Conservation (phyloP, 2,888 invertebrate genomes). For the Mythimna albipuncta region DNA sequence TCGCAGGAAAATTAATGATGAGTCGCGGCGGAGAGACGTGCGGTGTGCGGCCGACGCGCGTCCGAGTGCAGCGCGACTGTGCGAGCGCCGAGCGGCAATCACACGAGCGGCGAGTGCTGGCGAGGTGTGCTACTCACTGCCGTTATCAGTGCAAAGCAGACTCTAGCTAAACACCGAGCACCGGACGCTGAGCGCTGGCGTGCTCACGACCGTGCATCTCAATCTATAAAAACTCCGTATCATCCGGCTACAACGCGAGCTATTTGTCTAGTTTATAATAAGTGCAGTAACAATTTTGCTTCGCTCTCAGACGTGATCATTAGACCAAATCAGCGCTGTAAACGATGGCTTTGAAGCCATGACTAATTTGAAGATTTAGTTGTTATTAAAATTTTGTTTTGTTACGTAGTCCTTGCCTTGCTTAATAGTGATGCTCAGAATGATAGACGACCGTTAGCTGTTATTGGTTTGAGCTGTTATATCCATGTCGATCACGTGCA, state of each 20-base stretch:
- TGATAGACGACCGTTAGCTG: conserved; percentile 12
- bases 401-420: conserved; percentile 28
- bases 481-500: conserved; percentile 21
- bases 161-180: conserved; percentile 74
- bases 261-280: conserved; percentile 45
- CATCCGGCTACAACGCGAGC: conserved; percentile 34
- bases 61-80: conserved; percentile 70
- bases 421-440: conserved; percentile 4
- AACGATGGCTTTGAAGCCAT: conserved; percentile 45
- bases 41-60: conserved; percentile 57
- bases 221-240: conserved; percentile 52
- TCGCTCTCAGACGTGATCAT: conserved; percentile 46
- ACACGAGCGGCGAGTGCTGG: conserved; percentile 45
- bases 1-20: conserved; percentile 64
- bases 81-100: conserved; percentile 70
- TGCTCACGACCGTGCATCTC: conserved; percentile 43
- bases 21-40: conserved; percentile 51
- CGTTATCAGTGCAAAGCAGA: conserved; percentile 85
- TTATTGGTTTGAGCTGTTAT: conserved; percentile 31
- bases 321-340: conserved; percentile 61
- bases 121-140: conserved; percentile 64
- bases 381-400: conserved; percentile 41
- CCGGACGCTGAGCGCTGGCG: conserved; percentile 44
- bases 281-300: conserved; percentile 53
- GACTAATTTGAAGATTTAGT: conserved; percentile 51